Evolutionary conservation across 1,140 invertebrate species (phyloP), one percentile per base, ranked within the genome.

Genomic region (Penaeus japonicus): DNA sequence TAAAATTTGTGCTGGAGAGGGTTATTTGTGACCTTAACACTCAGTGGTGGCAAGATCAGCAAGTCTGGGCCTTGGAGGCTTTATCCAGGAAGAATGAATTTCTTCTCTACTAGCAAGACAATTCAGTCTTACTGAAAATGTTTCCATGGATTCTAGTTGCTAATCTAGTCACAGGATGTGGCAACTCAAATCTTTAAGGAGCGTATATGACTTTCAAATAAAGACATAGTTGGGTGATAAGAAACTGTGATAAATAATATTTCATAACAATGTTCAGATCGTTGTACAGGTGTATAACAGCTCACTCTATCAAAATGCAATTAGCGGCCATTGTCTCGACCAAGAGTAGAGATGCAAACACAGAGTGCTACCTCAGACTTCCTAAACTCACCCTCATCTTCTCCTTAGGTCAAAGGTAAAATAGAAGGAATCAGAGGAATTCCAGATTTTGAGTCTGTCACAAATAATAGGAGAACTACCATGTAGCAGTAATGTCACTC

Each of bases 281-380:
- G 81, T 83, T 83, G 81, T 83, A 83, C 57, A 59, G 35, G 81
- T 65, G 35, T 83, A 83, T 65, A 83, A 83, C 55, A 83, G 81
- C 20, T 65, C 81, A 83, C 35, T 83, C 39, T 39, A 39, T 83
- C 27, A 65, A 27, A 62, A 59, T 83, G 65, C 59, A 22, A 22
- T 62, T 47, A 59, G 59, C 65, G 81, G 55, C 65, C 59, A 65
- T 20, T 59, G 54, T 65, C 35, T 59, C 22, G 55, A 82, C 55
- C 70, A 83, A n/a, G 39, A 83, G 81, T 22, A 65, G 81, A 62
- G 81, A 83, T 20, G 30, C n/a, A 65, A 35, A 30, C 81, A 83
- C 35, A 73, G 27, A 73, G 15, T 47, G 47, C 47, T 47, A 47
- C 47, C 47, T 47, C 15, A 47, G 47, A 47, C 47, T 47, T 47